phyloP scores from a whole-genome alignment of 2,888 invertebrate species.

The Drosophila emarginata region DNA sequence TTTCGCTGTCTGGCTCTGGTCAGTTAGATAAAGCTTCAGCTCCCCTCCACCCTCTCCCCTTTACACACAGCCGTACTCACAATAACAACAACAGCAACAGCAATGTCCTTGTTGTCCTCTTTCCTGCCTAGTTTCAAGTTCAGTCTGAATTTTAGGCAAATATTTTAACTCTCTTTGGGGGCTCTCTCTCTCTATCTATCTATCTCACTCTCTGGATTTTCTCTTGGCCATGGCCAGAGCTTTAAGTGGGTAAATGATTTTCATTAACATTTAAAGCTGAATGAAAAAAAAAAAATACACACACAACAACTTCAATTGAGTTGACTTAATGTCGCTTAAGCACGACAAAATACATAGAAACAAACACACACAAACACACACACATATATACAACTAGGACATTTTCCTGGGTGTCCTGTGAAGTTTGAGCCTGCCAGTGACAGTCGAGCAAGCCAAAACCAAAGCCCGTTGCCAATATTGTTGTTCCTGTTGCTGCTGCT shows the following conservation, averaged over 20 bases:
- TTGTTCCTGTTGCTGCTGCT: slow-evolving; percentile 18
- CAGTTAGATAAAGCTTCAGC: slow-evolving; percentile 67
- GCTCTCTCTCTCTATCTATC: slow-evolving; percentile 22
- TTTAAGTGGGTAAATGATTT: slow-evolving; percentile 40
- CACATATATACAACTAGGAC: slow-evolving; percentile 36
- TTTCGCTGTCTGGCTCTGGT: slow-evolving; percentile 55
- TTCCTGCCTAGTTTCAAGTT: slow-evolving; percentile 69
- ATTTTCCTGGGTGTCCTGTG: slow-evolving; percentile 35
- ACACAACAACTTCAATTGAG: slow-evolving; percentile 21
- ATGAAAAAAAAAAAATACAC: slow-evolving; percentile 13
- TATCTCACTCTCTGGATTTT: slow-evolving; percentile 5
- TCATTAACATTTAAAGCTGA: slow-evolving; percentile 59
- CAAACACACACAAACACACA: slow-evolving; percentile 14
- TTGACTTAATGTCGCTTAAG: slow-evolving; percentile 75
- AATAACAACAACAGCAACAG: slow-evolving; percentile 20
- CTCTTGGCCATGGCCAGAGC: slow-evolving; percentile 4
- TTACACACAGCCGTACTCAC: background rate
- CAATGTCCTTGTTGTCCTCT: slow-evolving; percentile 35
- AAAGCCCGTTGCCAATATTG: slow-evolving; percentile 11
- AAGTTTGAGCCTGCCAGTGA: slow-evolving; percentile 64
- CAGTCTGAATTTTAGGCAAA: slow-evolving; percentile 54
- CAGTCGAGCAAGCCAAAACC: slow-evolving; percentile 38
- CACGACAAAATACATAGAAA: slow-evolving; percentile 58
- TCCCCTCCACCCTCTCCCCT: background rate
- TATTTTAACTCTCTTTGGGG: background rate